phyloP scores from a whole-genome alignment of 2,888 invertebrate species.

The Nomada flava region DNA sequence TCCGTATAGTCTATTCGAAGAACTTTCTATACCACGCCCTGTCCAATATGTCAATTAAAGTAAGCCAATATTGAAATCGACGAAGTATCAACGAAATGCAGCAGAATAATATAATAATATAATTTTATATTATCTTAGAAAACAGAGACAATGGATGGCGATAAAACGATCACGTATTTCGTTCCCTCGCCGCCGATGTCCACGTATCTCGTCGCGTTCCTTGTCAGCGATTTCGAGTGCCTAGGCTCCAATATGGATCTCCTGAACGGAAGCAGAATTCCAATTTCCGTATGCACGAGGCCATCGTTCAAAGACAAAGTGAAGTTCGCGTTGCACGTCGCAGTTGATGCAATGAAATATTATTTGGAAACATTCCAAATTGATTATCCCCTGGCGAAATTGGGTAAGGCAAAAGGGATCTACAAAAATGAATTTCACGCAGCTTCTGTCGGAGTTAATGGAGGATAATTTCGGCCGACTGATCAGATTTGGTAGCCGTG shows the following conservation, averaged over 20 bases:
- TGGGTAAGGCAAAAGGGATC: constrained; percentile 27
- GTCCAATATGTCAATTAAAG: constrained; percentile 53
- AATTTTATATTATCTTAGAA: constrained; percentile 3
- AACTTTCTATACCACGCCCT: constrained; percentile 43
- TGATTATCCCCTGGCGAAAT: constrained; percentile 49
- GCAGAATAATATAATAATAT: background rate
- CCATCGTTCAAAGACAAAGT: constrained; percentile 38
- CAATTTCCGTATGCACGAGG: constrained; percentile 40
- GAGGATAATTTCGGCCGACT: background rate
- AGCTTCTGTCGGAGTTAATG: too few species aligned
- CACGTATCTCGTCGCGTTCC: constrained; percentile 70
- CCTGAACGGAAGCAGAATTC: constrained; percentile 57
- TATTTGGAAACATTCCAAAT: constrained; percentile 33
- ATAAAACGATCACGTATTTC: constrained; percentile 45
- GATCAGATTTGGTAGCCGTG: constrained; percentile 46
- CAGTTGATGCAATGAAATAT: constrained; percentile 34
- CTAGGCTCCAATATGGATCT: constrained; percentile 49
- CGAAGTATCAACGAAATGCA: too few species aligned
- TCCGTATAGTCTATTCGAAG: constrained; percentile 38
- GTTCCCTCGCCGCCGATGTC: constrained; percentile 68
- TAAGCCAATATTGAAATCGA: background rate
- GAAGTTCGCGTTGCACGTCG: constrained; percentile 38
- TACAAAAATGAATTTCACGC: background rate
- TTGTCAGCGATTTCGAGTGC: constrained; percentile 70
- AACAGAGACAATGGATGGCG: background rate